Evolutionary conservation across 2,113 vertebrate species (phyloP), one percentile per base, ranked within the genome.

Genomic region (Tinamus guttatus): DNA sequence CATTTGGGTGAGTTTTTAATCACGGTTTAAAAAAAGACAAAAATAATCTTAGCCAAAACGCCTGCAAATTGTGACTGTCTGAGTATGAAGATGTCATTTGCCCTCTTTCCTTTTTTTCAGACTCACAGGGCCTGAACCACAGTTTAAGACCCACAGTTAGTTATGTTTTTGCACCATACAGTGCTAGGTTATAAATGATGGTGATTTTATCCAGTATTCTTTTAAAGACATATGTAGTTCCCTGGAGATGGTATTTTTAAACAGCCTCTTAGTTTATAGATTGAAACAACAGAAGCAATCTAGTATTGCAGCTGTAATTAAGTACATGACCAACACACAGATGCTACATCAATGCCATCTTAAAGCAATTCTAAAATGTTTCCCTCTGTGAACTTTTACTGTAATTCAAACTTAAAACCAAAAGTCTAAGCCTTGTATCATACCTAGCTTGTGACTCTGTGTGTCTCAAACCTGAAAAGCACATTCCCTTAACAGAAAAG

Each of bases 401-500:
- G 15, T 67, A 92, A 91, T 75, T 74, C 90, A 65, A 77, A 64
- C 12, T 76, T 60, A 76, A 70, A 78, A 47, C 19, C 19, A 7
- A 21, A 56, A 84, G 20, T 21, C 41, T 89, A 87, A 89, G 25
- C 70, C 71, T 96, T 76, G 67, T 34, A 58, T 73, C 78, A 62
- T 47, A 54, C 34, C 45, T 45, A 59, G 24, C 41, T 82, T 71
- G 83, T 36, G 94, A 91, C 73, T 87, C 78, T 95, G 75, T 87
- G 81, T 25, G 32, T 41, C n/a, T 27, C 70, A 73, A 32, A 60
- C 54, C 19, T 34, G 85, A 97, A 96, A 96, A 97, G 91, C 94
- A 93, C 64, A 95, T 95, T 90, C 17, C 45, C 81, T 78, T 94
- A 94, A 95, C 47, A 90, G 59, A 89, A 97, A 97, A 97, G 71